Evolutionary conservation across 2,797 vertebrate species (phyloP), one percentile per base, ranked within the genome.

Genomic region (Enteromius viviparus): DNA sequence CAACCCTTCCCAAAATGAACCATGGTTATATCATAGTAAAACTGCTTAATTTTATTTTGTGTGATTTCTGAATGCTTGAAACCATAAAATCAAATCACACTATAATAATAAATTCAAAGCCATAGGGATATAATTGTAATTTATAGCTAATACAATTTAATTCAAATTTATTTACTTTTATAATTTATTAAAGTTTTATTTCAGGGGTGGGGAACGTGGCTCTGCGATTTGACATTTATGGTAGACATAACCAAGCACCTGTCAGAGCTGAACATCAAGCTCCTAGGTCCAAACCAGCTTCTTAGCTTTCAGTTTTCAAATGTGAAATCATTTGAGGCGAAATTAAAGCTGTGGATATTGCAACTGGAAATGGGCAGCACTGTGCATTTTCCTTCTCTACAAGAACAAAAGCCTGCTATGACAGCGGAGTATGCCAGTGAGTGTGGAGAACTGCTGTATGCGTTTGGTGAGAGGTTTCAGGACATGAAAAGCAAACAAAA

Each of bases 261-360:
- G 8, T 47, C 76, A 77, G 21, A 77, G 34, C 17, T 78, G 7
- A 78, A 19, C 9, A 1, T n/a, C 26, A 77, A 77, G 17, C 23
- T 66, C 15, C 42, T 65, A 49, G 17, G 45, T 26, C 26, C 42
- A 21, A 42, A 53, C 29, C 47, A 75, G 49, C 26, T 75, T 11
- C 55, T 88, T 8, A 85, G 84, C 47, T 86, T 82, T 64, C 45
- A 83, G 70, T 17, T 85, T 78, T 89, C 83, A 76, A 86, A 89
- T 37, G 70, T 86, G 53, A 89, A 84, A 80, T 80, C 19, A 88
- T 89, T 71, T 70, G 66, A 88, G 85, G 86, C 47, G 9, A 89
- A 89, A 75, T 84, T 87, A 86, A 89, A 40, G 55, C 83, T 86
- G 84, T 87, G 84, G 84, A 65, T 88, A 87, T 29, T 81, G 42